Evolutionary conservation across 2,113 vertebrate species (phyloP), one percentile per base, ranked within the genome.

Genomic region (Sylvietta virens): DNA sequence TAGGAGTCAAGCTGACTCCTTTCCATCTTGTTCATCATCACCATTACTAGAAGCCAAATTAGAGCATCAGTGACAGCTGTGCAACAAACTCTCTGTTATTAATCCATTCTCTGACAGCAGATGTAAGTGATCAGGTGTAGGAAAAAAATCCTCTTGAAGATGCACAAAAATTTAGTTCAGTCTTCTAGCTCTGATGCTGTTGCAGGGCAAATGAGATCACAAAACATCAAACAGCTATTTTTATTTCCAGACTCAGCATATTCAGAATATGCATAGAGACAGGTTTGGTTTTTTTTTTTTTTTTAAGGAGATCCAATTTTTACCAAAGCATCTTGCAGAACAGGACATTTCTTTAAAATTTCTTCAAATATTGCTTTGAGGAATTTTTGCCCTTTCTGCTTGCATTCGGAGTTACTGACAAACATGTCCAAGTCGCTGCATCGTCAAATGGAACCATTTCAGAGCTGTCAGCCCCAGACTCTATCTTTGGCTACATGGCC

Each of bases 301-400:
- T 74, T 69, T 6, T 6, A 84, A 79, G 27, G 42, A 66, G 54
- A 54, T 86, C 7, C 6, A 77, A 8, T 90, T 94, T 96, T 94
- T 80, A 69, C 35, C 15, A 57, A 90, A 78, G 14, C n/a, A 48
- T 77, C 72, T 90, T 96, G 85, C 50, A 87, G 67, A 92, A 77
- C 27, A 81, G 51, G 37, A 88, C 21, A 42, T 71, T 92, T 90
- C 47, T 83, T 86, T 67, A 81, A 86, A 82, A 71, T 86, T 88
- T 83, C 56, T 88, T 83, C 64, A 74, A 48, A 74, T 51, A 88
- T 50, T 66, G 90, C 88, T 96, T 78, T 93, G 88, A 97, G 92
- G 80, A 90, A 83, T 90, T 95, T 86, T 64, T 96, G 82, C 80
- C 76, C 82, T 96, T 96, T 96, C 72, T 86, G 53, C 57, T 90